These are phyloP conservation scores for Phaethon lepturus DNA, from an alignment of 2,113 vertebrate genomes.

Conservation along the genomic window DNA sequence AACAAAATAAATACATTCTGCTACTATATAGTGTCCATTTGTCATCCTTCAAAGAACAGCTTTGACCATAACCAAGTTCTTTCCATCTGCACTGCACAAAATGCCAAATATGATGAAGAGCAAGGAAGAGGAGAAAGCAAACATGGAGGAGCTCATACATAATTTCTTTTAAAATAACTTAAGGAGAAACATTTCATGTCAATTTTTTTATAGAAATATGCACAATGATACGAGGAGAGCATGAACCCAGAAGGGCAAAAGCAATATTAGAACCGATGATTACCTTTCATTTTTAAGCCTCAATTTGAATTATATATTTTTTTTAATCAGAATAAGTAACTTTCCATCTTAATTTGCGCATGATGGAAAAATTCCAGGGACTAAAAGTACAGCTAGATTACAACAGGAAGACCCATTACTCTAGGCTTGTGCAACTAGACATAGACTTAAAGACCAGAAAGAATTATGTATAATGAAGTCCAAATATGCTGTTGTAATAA, in stretches of 20 bases:
- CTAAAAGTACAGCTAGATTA: background rate
- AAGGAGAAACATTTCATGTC: background rate
- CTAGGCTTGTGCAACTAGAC: background rate
- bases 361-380: background rate
- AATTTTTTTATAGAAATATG: background rate
- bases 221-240: background rate
- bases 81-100: background rate
- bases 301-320: background rate
- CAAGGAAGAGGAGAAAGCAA: background rate
- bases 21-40: background rate
- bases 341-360: background rate
- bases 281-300: background rate
- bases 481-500: background rate
- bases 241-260: background rate
- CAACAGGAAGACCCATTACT: background rate
- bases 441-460: background rate
- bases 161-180: background rate
- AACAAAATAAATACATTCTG: background rate
- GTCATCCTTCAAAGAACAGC: background rate
- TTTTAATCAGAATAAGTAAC: background rate
- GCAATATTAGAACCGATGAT: background rate
- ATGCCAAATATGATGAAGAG: background rate
- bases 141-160: background rate
- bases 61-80: background rate
- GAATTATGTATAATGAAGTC: background rate